These are phyloP conservation scores for Boleophthalmus pectinirostris DNA, from an alignment of 2,113 vertebrate genomes.

Conservation along the genomic window DNA sequence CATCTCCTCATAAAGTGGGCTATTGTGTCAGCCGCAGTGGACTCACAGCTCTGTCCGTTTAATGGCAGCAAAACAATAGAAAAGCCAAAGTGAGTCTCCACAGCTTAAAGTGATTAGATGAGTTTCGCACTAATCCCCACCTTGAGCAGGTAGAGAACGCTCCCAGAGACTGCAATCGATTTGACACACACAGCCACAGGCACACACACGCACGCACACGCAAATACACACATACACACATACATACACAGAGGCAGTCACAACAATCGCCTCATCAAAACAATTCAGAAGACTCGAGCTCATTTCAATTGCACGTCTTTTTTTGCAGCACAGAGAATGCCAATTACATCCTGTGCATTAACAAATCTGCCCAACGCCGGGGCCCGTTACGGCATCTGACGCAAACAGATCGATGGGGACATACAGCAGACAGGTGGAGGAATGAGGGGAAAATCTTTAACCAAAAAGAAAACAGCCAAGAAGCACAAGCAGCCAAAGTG, in stretches of 20 bases:
- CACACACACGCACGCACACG: slow-evolving; percentile 9
- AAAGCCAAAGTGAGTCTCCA: slow-evolving; percentile 71
- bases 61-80: slow-evolving; percentile 61
- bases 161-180: slow-evolving; percentile 67
- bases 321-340: slow-evolving; percentile 56
- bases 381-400: slow-evolving; percentile 59
- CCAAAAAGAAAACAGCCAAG: slow-evolving; percentile 21
- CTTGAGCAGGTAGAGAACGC: slow-evolving; percentile 69
- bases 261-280: slow-evolving; percentile 67
- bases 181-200: slow-evolving; percentile 40
- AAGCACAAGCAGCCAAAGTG: slow-evolving; percentile 48
- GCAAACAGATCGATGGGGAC: slow-evolving; percentile 74
- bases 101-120: slow-evolving; percentile 73
- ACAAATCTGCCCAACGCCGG: slow-evolving; percentile 56
- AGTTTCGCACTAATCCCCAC: slow-evolving; percentile 73
- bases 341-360: slow-evolving; percentile 71
- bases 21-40: slow-evolving; percentile 37
- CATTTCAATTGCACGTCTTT: slow-evolving; percentile 53
- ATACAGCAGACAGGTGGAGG: slow-evolving; percentile 47
- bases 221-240: slow-evolving; percentile 32
- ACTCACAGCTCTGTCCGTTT: slow-evolving; percentile 49
- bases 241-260: slow-evolving; percentile 15
- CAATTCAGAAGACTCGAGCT: slow-evolving; percentile 55
- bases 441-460: slow-evolving; percentile 55
- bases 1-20: slow-evolving; percentile 39